phyloP scores from a whole-genome alignment of 2,113 vertebrate species.

The Grammomys surdaster region DNA sequence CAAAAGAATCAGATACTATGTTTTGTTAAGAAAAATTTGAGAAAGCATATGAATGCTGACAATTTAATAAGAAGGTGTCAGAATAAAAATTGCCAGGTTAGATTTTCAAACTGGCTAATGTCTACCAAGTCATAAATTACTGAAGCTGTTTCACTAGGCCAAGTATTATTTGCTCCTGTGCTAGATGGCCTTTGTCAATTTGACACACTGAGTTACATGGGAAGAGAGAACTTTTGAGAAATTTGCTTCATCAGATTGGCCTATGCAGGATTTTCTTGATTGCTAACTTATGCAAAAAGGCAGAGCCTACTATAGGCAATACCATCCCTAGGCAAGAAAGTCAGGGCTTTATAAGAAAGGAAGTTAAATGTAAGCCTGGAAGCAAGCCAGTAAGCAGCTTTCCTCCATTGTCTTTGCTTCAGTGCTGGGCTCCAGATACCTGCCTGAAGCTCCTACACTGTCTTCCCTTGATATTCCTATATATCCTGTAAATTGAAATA shows the following conservation, averaged over 20 bases:
- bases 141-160: not conserved
- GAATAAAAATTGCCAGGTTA: not conserved
- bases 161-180: not conserved
- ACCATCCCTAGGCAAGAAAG: not conserved
- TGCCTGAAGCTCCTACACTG: not conserved
- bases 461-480: not conserved
- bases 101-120: constrained; percentile 25
- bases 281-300: not conserved
- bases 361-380: not conserved
- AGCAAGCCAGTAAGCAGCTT: not conserved
- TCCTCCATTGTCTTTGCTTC: not conserved
- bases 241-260: not conserved
- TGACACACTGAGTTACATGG: not conserved
- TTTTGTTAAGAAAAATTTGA: constrained; percentile 19
- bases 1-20: not conserved
- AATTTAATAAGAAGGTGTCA: not conserved
- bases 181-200: not conserved
- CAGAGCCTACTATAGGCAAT: not conserved
- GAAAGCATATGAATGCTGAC: not conserved
- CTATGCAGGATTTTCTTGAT: not conserved
- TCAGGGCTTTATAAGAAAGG: not conserved
- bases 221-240: not conserved
- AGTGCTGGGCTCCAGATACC: not conserved
- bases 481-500: not conserved
- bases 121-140: not conserved